A percentile compares a stretch with the other conserved stretches of the same genome.
Conservation (phyloP, 2,797 vertebrate genomes). For the Oophaga sylvatica region DNA sequence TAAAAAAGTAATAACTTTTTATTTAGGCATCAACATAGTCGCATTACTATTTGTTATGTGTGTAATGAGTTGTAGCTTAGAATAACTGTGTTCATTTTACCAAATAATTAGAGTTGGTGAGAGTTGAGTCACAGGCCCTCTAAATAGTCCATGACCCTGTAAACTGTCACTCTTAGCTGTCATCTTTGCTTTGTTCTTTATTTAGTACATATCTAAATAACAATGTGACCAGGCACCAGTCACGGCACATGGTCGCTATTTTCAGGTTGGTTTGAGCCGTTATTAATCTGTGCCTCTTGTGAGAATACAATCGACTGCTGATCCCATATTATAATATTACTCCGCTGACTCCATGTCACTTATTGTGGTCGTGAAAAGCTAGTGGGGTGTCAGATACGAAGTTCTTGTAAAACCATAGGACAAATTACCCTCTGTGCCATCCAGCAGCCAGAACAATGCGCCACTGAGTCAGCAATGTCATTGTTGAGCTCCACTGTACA, state of each 20-base stretch:
- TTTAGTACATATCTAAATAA: slow-evolving; percentile 12
- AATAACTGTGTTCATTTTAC: too few species aligned
- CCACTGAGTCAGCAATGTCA: slow-evolving; percentile 52
- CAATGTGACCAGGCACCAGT: not conserved
- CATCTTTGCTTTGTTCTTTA: not conserved
- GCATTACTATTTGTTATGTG: too few species aligned
- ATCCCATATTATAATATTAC: not conserved
- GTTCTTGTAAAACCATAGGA: slow-evolving; percentile 27
- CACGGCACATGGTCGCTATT: slow-evolving; percentile 41
- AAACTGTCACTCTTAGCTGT: not conserved
- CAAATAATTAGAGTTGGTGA: too few species aligned
- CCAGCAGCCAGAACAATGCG: slow-evolving; percentile 37
- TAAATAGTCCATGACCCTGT: too few species aligned
- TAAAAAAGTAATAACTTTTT: too few species aligned
- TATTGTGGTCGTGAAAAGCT: not conserved
- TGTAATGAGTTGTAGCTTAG: too few species aligned
- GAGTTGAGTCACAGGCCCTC: too few species aligned
- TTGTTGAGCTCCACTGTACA: slow-evolving; percentile 30
- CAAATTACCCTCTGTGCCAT: slow-evolving; percentile 47
- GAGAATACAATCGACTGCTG: not conserved
- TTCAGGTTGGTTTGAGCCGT: not conserved
- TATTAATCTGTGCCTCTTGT: slow-evolving; percentile 7
- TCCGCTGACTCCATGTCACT: slow-evolving; percentile 11
- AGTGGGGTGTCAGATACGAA: slow-evolving; percentile 8
- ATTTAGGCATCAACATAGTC: too few species aligned